Base-by-base conservation (phyloP, 2,888 invertebrate species). In the Aporophyla lueneburgensis region DNA sequence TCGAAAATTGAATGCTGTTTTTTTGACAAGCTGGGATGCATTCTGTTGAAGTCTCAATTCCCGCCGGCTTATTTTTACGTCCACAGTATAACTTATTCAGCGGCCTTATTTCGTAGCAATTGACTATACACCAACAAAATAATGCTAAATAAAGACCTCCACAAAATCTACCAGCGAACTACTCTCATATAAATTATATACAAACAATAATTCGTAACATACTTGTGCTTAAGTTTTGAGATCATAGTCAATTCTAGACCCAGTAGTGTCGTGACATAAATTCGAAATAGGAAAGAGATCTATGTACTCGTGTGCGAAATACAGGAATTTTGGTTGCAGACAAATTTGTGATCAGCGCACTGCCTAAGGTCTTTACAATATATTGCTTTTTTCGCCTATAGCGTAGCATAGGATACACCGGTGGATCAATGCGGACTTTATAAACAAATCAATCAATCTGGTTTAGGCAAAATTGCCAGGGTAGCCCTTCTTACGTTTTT, bases 231-330 rank as follows among this genome's bases (percentile, higher is more conserved):
- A 49, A 77, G 63, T 65, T 74, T 82, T 82, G 86, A 82, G 86
- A 83, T 83, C 86, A 83, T 71, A 83, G 71, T 77, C 59, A 71
- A 80, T 70, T 21, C 51, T 67, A 77, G 68, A 85, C 83, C 85
- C 83, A 82, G 71, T 27, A 68, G 49, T 73, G 77, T 70, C 27
- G 40, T 61, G 61, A 71, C 88, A 90, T 80, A 82, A 79, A 86
- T 88, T 81, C 71, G 78, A 86, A 81, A n/a, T 33, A 33, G 51
- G 51, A 80, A 62, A 84, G 65, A 74, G 74, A 84, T 80, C 33
- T 84, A 69, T 72, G 27, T 63, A 56, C 68, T 63, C 73, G 33
- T 73, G 56, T 63, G 62, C 78, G 14, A 54, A 68, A 74, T 24
- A 27, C 49, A 16, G 16, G 27, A 33, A 67, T 67, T 54, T 67